Conservation (phyloP, 2,797 vertebrate genomes). For the Eulemur rubriventer region DNA sequence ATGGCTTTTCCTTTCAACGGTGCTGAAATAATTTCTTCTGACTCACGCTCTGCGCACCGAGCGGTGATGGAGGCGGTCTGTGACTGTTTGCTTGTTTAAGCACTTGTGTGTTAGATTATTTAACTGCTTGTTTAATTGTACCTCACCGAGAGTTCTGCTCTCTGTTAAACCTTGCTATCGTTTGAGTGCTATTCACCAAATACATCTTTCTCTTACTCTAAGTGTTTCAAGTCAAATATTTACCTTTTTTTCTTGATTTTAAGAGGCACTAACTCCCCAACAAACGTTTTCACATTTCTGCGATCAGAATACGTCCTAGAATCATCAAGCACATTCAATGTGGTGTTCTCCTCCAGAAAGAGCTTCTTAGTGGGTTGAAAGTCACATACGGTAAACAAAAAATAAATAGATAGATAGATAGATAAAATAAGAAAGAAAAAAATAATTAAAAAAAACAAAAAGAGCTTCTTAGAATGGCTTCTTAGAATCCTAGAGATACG, state of each 20-base stretch:
- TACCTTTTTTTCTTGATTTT: constrained; percentile 42
- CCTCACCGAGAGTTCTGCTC: background rate
- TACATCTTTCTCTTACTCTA: constrained; percentile 37
- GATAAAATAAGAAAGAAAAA: no score
- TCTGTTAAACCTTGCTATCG: constrained; percentile 24
- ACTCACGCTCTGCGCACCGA: background rate
- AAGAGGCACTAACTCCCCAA: background rate
- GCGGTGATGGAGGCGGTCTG: background rate
- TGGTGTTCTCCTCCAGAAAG: background rate
- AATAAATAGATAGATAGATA: no score
- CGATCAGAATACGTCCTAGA: background rate
- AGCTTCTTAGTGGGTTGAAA: background rate
- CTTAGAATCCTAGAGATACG: background rate
- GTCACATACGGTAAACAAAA: no score
- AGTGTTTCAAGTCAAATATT: constrained; percentile 33
- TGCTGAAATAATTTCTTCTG: constrained; percentile 31
- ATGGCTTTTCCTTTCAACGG: background rate
- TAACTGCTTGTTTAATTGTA: constrained; percentile 42
- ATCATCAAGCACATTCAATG: background rate
- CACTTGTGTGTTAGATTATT: background rate
- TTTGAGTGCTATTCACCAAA: constrained; percentile 5
- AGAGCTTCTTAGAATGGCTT: background rate
- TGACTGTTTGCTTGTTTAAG: constrained; percentile 9
- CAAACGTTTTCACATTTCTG: background rate
- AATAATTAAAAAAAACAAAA: background rate